Evolutionary conservation across 2,888 invertebrate species (phyloP).

Genomic region (Acleris cristana): DNA sequence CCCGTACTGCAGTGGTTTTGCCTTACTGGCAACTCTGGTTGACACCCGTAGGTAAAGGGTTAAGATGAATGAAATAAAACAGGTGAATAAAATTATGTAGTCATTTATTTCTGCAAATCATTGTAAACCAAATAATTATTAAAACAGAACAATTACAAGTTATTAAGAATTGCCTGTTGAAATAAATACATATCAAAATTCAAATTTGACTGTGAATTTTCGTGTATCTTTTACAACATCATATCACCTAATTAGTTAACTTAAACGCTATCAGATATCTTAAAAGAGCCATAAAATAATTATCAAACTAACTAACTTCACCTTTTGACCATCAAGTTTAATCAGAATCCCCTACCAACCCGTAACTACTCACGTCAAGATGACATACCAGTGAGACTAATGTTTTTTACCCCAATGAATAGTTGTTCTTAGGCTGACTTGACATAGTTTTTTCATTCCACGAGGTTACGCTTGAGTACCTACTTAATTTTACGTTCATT

Average conservation of each 20-base stretch:
- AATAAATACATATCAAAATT: constrained; percentile 26
- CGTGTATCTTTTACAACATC: constrained; percentile 1
- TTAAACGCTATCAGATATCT: constrained; percentile 31
- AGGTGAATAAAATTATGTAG: constrained; percentile 2
- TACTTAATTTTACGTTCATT: too few relatives aligned
- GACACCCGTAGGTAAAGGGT: too few relatives aligned
- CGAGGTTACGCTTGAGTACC: too few relatives aligned
- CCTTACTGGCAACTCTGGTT: too few relatives aligned
- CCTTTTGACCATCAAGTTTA: background rate
- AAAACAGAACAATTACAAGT: constrained; percentile 10
- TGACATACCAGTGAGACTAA: too few relatives aligned
- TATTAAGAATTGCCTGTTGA: constrained; percentile 9
- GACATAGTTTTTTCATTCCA: too few relatives aligned
- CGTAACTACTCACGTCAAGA: background rate
- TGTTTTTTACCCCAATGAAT: too few relatives aligned
- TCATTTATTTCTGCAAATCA: constrained; percentile 22
- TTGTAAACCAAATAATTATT: constrained; percentile 26
- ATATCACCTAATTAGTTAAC: constrained; percentile 21
- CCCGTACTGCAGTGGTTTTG: too few relatives aligned
- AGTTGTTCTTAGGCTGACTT: too few relatives aligned
- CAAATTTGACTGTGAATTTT: constrained; percentile 27
- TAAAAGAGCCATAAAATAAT: constrained; percentile 14
- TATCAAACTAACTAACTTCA: background rate
- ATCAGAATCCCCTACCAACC: background rate
- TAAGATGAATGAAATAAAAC: constrained; percentile 27